Evolutionary conservation across 2,888 invertebrate genomes (phyloP).

Genomic region (Dusona sp.): DNA sequence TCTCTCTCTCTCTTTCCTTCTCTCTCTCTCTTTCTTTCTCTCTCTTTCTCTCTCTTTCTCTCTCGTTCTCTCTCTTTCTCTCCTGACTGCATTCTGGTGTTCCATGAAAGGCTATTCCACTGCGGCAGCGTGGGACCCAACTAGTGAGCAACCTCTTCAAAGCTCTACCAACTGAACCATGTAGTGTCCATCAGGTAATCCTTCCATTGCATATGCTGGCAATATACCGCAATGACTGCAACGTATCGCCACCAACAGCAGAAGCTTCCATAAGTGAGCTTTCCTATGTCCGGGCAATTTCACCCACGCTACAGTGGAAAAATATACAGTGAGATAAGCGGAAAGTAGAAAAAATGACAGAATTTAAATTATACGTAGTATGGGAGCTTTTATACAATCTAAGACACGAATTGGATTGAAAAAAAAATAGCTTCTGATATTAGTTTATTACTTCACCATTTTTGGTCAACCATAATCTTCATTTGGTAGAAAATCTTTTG

Average conservation of each 20-base stretch:
- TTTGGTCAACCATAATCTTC: not conserved
- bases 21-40: not conserved
- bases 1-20: not conserved
- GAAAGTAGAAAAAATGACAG: not conserved
- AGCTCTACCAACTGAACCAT: not conserved
- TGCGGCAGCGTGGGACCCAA: constrained; percentile 53
- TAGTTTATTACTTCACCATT: not conserved
- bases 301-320: not conserved
- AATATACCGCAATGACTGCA: constrained; percentile 45
- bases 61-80: constrained; percentile 6
- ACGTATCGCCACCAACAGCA: not conserved
- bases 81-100: constrained; percentile 42
- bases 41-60: not conserved
- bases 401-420: not conserved
- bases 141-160: constrained; percentile 49
- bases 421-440: not conserved
- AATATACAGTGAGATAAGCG: not conserved
- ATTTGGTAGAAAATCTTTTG: too few species aligned
- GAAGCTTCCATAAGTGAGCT: constrained; percentile 4
- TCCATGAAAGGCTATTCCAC: constrained; percentile 55
- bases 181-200: constrained; percentile 5
- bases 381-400: not conserved
- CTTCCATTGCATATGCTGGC: constrained; percentile 22
- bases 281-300: constrained; percentile 2
- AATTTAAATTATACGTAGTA: not conserved